A percentile compares a stretch with the other conserved stretches of the same genome.
Evolutionary conservation across 2,797 vertebrate genomes (phyloP).

Genomic region (Orestias chungarensis): DNA sequence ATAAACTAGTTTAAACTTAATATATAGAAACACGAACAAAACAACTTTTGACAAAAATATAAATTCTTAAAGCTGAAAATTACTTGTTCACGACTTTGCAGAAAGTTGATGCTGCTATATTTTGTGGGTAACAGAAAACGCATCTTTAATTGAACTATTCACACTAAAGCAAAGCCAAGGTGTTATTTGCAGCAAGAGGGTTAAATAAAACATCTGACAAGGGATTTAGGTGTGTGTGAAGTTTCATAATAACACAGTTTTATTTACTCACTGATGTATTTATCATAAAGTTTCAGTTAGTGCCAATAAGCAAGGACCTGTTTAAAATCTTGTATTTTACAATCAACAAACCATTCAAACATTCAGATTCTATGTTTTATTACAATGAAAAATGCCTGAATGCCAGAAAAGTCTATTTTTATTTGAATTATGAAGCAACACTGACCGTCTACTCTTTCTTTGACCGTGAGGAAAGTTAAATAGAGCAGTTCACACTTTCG

Average conservation of each 20-base stretch:
- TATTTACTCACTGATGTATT: not conserved
- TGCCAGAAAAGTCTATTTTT: not conserved
- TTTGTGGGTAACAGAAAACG: not conserved
- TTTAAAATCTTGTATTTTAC: not conserved
- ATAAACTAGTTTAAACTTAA: not conserved
- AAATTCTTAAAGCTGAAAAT: not conserved
- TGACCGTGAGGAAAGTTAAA: not conserved
- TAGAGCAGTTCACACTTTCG: slow-evolving; percentile 25
- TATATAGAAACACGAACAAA: too few relatives aligned
- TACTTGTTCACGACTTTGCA: not conserved
- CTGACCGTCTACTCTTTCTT: not conserved
- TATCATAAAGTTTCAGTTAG: not conserved
- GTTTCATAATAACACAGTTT: not conserved
- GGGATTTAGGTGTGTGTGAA: too few relatives aligned
- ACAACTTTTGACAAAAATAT: too few relatives aligned
- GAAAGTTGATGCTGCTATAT: not conserved
- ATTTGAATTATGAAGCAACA: not conserved
- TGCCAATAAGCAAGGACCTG: not conserved
- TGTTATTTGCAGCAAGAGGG: not conserved
- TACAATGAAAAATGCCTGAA: not conserved
- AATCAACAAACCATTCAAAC: not conserved
- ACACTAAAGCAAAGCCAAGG: not conserved
- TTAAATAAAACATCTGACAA: too few relatives aligned
- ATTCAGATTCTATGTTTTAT: not conserved
- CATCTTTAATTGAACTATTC: not conserved